Base-by-base conservation (phyloP, 2,113 vertebrate species). In the Athene cunicularia region DNA sequence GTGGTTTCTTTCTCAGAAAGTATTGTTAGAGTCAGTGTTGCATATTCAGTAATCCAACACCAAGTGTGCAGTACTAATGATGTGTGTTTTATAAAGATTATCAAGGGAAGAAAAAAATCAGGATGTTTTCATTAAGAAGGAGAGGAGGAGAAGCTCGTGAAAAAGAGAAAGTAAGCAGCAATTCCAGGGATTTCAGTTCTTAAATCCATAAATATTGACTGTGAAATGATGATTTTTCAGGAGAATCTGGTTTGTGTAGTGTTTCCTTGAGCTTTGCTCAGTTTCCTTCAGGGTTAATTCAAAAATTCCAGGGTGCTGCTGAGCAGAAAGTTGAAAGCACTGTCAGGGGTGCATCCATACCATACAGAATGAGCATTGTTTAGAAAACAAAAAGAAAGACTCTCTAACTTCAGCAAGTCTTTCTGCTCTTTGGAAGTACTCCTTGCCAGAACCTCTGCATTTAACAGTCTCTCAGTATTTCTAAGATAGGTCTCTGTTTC, bases 261-360 rank as follows among this genome's bases (percentile, higher is more conserved):
- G 27, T 79, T 92, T 92, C 32, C 43, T 55, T 52, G 60, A 82
- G 87, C 45, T 84, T 60, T 92, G 52, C 45, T 90, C 68, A 10
- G 0, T 93, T 93, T 91, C 41, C 6, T 75, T 79, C 49, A 87
- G 80, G 77, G 50, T 93, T 95, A 95, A 94, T 82, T 91, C 2
- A 59, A 63, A 91, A 79, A 93, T 90, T 86, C 30, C 39, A 80
- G 55, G 47, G 11, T 81, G 23, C 30, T 96, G 71, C 80, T 80
- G 63, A 96, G 87, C 64, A 75, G 56, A 93, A 95, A 94, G 90
- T 96, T 83, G 76, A 88, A 93, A 82, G 47, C 45, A 35, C 20
- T 45, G 35, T 52, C 37, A 67, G 81, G 43, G 63, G 21, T 82
- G 76, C 0, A 15, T 73, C 37, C n/a, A 11, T 59, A 41, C 27